phyloP scores from a whole-genome alignment of 2,888 invertebrate species.

The Hydrotaea diabolus region DNA sequence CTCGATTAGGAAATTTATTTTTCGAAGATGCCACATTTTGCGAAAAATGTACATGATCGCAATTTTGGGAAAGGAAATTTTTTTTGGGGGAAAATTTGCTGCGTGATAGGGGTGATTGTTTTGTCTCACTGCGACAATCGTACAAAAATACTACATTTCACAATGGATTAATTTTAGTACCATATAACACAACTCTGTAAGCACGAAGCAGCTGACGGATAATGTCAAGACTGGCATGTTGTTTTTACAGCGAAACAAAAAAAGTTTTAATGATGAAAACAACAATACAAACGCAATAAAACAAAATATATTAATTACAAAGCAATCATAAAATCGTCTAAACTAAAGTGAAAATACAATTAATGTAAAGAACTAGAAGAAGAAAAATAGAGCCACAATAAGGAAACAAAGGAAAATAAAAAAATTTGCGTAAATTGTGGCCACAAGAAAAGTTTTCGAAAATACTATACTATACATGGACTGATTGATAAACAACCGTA shows the following conservation, averaged over 20 bases:
- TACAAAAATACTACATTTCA: too few species aligned
- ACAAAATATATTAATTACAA: slow-evolving; percentile 51
- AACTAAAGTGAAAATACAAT: background rate
- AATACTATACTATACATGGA: background rate
- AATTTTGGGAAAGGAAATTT: too few species aligned
- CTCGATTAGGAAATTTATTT: too few species aligned
- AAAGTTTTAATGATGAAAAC: slow-evolving; percentile 42
- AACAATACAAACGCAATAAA: slow-evolving; percentile 51
- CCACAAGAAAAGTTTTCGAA: too few species aligned
- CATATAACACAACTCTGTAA: slow-evolving; percentile 17
- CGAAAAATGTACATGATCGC: too few species aligned
- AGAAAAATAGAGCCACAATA: background rate
- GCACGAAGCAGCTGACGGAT: slow-evolving; percentile 4
- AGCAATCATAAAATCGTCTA: background rate
- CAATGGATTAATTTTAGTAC: background rate
- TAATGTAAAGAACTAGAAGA: background rate
- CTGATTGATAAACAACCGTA: background rate
- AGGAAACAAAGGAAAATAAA: background rate
- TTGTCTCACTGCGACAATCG: too few species aligned
- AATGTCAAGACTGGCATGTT: slow-evolving; percentile 38
- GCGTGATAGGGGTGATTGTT: too few species aligned
- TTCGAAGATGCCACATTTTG: too few species aligned
- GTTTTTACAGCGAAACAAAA: background rate
- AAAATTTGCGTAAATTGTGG: too few species aligned
- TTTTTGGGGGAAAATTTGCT: too few species aligned